Conservation (phyloP, 2,113 vertebrate genomes). For the Columba livia region DNA sequence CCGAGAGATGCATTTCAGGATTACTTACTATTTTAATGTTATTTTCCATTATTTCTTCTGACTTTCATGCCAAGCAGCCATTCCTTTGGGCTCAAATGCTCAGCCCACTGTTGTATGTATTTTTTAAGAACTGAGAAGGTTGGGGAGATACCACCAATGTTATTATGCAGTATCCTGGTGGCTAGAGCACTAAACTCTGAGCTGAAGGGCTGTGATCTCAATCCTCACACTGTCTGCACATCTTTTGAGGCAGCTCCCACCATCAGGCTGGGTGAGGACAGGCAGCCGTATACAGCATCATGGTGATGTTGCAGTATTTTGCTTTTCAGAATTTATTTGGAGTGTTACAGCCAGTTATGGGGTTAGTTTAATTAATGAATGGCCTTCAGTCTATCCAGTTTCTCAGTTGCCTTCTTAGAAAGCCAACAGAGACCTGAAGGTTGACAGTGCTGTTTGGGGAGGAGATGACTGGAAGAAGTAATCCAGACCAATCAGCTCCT, state of each 20-base stretch:
- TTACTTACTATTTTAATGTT: background rate
- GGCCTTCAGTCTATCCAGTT: background rate
- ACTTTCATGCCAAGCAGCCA: background rate
- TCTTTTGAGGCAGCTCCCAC: fast-evolving
- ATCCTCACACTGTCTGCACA: background rate
- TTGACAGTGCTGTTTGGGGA: background rate
- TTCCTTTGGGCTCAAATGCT: background rate
- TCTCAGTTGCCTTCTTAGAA: background rate
- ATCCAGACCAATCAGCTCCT: background rate
- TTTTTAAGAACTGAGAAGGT: background rate
- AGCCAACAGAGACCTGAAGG: background rate
- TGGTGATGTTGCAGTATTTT: background rate
- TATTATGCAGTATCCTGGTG: background rate
- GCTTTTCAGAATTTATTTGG: background rate
- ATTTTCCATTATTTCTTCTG: background rate
- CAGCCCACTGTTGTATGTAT: background rate
- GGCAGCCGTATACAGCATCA: fast-evolving
- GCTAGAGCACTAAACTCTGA: background rate
- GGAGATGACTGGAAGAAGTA: background rate
- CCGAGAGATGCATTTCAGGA: background rate
- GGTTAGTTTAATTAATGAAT: background rate
- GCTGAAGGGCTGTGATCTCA: background rate
- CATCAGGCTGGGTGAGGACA: background rate
- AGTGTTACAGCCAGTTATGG: background rate
- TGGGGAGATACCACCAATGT: background rate